Percentiles rank a stretch among this genome's conserved stretches.
phyloP scores from a whole-genome alignment of 2,888 invertebrate species.

The Leucozona laternaria region DNA sequence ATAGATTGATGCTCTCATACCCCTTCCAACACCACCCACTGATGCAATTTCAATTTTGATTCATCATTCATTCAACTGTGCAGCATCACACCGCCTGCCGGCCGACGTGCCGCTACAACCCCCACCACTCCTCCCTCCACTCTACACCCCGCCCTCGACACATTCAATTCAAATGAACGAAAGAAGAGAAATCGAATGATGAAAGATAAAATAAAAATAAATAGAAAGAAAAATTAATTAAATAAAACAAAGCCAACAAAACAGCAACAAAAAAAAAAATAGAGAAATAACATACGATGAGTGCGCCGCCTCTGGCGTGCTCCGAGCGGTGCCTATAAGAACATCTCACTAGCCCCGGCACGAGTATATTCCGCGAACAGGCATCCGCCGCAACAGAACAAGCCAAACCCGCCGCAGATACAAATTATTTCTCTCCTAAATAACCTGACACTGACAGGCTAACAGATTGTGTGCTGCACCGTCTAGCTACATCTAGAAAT shows the following conservation, averaged over 20 bases:
- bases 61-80: constrained; percentile 64
- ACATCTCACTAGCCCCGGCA: constrained; percentile 63
- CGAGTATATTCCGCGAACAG: constrained; percentile 65
- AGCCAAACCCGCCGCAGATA: constrained; percentile 33
- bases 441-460: constrained; percentile 45
- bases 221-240: constrained; percentile 72
- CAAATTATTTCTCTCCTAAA: constrained; percentile 63
- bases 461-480: constrained; percentile 17
- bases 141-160: not conserved
- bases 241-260: constrained; percentile 64
- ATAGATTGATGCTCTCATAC: constrained; percentile 13
- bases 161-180: not conserved
- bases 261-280: constrained; percentile 3
- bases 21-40: constrained; percentile 11
- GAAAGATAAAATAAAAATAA: constrained; percentile 65
- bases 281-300: constrained; percentile 41
- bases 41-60: constrained; percentile 63
- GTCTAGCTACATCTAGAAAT: not conserved
- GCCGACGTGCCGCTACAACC: too few relatives aligned
- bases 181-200: constrained; percentile 33
- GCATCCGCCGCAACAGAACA: constrained; percentile 65
- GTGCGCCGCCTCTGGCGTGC: constrained; percentile 43
- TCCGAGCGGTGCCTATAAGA: constrained; percentile 69
- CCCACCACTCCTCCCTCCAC: not conserved
- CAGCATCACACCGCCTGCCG: constrained; percentile 23